These are phyloP conservation scores for Melinaea marsaeus DNA, from an alignment of 2,888 invertebrate species.

Conservation along the genomic window DNA sequence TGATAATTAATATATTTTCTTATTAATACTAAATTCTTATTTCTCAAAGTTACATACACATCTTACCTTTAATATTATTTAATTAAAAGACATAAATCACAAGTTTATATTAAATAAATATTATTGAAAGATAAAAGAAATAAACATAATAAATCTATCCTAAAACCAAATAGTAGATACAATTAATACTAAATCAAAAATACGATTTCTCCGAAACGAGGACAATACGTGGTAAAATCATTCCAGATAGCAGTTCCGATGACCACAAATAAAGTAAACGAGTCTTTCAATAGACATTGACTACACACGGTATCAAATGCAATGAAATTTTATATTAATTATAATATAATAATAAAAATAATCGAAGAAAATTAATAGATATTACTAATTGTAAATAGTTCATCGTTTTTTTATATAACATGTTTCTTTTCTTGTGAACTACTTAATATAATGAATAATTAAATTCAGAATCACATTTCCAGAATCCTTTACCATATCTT, in stretches of 20 bases:
- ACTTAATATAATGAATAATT: too few species aligned
- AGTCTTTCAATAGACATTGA: slow-evolving; percentile 14
- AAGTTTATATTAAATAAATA: too few species aligned
- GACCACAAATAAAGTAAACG: slow-evolving; percentile 38
- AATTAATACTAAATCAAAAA: slow-evolving; percentile 4
- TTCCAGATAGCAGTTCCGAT: slow-evolving; percentile 60
- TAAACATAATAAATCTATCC: neutral
- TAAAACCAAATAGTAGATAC: neutral
- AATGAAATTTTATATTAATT: neutral
- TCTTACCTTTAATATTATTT: too few species aligned
- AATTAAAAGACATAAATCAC: too few species aligned
- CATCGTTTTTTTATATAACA: too few species aligned
- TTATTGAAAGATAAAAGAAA: neutral
- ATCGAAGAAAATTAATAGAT: neutral
- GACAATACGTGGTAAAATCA: slow-evolving; percentile 58
- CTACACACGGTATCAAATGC: slow-evolving; percentile 36
- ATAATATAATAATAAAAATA: neutral
- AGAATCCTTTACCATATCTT: neutral
- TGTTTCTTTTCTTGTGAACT: too few species aligned
- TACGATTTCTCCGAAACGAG: neutral
- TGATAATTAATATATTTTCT: too few species aligned
- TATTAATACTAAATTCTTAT: too few species aligned
- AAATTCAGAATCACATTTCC: too few species aligned
- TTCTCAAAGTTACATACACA: too few species aligned
- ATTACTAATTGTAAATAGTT: neutral